Base-by-base conservation (phyloP, 1,140 invertebrate genomes). In the Drosophila melanica region DNA sequence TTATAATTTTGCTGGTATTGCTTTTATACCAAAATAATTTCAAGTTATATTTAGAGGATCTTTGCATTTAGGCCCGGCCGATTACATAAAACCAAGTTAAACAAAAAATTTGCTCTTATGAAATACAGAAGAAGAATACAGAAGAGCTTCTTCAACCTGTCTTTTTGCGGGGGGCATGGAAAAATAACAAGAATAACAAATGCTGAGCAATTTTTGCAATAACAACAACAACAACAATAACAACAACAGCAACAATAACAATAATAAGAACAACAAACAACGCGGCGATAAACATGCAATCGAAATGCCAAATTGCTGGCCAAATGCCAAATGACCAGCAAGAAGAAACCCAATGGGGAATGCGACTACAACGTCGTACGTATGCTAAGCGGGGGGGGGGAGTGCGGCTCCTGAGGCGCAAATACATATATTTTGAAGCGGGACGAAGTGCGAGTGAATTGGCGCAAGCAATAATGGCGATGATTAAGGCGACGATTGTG, bases 261-360 rank as follows among this genome's bases (percentile, higher is more conserved):
- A 41, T 4, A 64, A 42, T 54, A 27, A 27, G 27, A 27, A 27
- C 27, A 27, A 27, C 27, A 27, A 27, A 27, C 77, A 78, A 48
- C 47, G 57, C 51, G 50, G 54, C 73, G 68, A 68, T 81, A 68
- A 81, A 69, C 66, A 72, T 84, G 84, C 76, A 84, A 89, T 84
- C 77, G 76, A 87, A 87, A 89, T 84, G 85, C 79, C 84, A 90
- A 89, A 79, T 84, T 84, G 73, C 84, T 87, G 82, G 82, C 69
- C 82, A 53, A 84, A 74, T 77, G 82, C 82, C 82, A 87, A 87
- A 89, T 87, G 84, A 64, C 82, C 81, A 87, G 65, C 57, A 63
- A 42, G 71, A 63, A 42, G 71, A 54, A 59, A 54, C 45, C 51
- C 44, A 71, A 27, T 23, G 68, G 62, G 30, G 30, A 53, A 18